Percentiles rank a stretch among this genome's conserved stretches.
Evolutionary conservation across 30 jellyfish, hydroid and myxozoan genomes (phyloP).

Genomic region (Turritopsis dohrnii): DNA sequence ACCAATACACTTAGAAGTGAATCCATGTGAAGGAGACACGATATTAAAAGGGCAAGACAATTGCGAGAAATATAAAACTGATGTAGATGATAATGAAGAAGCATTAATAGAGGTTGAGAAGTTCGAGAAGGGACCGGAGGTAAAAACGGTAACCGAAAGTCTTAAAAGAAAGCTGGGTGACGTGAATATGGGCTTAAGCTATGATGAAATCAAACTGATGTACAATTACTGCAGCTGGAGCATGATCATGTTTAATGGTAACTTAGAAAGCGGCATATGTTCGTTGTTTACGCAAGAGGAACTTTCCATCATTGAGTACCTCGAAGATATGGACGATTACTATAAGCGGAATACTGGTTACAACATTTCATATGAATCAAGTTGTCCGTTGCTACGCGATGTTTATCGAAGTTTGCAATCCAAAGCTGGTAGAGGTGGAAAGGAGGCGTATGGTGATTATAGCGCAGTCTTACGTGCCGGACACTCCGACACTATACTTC

Average conservation of each 20-base stretch:
- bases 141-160: slow-evolving; percentile 29
- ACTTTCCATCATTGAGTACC: slow-evolving; percentile 62
- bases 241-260: slow-evolving; percentile 25
- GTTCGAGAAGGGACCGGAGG: slow-evolving; percentile 62
- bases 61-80: slow-evolving; percentile 42
- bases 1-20: slow-evolving; percentile 45
- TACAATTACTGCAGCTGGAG: slow-evolving; percentile 54
- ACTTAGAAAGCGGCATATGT: slow-evolving; percentile 43
- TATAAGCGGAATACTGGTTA: slow-evolving; percentile 53
- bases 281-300: slow-evolving; percentile 45
- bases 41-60: slow-evolving; percentile 47
- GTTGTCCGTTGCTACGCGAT: slow-evolving; percentile 75
- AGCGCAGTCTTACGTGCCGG: slow-evolving; percentile 52
- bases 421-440: slow-evolving; percentile 15
- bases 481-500: slow-evolving; percentile 71
- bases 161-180: slow-evolving; percentile 33
- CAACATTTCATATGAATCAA: slow-evolving; percentile 53
- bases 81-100: slow-evolving; percentile 45
- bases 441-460: not conserved
- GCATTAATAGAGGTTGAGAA: slow-evolving; percentile 36
- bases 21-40: slow-evolving; percentile 54
- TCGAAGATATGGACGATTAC: slow-evolving; percentile 47
- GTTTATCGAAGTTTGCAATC: slow-evolving; percentile 37
- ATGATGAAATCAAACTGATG: slow-evolving; percentile 35
- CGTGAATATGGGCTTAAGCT: slow-evolving; percentile 15